Evolutionary conservation across 2,797 vertebrate species (phyloP), one percentile per base, ranked within the genome.

Genomic region (Galaxias olidus): DNA sequence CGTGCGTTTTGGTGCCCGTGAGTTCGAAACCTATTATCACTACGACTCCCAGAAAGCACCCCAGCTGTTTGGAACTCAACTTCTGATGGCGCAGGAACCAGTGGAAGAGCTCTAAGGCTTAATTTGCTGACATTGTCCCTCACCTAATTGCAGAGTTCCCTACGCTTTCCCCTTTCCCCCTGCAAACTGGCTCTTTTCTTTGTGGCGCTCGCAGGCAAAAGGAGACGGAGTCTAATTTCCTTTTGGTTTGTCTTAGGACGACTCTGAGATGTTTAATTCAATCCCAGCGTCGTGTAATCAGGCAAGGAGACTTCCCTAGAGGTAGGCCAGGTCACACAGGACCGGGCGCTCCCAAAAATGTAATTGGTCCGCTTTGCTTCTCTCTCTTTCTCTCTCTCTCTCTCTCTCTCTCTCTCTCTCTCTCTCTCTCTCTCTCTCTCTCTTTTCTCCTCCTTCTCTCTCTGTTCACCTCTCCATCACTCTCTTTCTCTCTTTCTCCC

Each of bases 241-340:
- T 96, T 93, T 94, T 76, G 81, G 90, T 94, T 95, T 94, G 94
- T 94, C 91, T 91, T 91, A 93, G 95, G 88, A 95, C 95, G 94
- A 93, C 89, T 94, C 93, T 94, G 93, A 95, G 93, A 96, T 96
- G 94, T 96, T 98, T 97, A 98, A 98, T 98, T 98, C 95, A 93
- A 95, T 95, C 95, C 94, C 94, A 93, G 94, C 98, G 96, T 94
- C 93, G 94, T 96, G 94, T 98, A 95, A 98, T 97, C 96, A 97
- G 95, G 90, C 85, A 46, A 2, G 76, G 94, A 94, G 93, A 86
- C 94, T 93, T 95, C 95, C 96, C 96, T 91, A 91, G 94, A 94
- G 96, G 95, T 94, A 94, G 92, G 90, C 82, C 83, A 82, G 85
- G 91, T 92, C 90, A 92, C 94, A 92, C 93, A 91, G 92, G 87